A percentile compares a stretch with the other conserved stretches of the same genome.
These are phyloP conservation scores for Austrolebias charrua DNA, from an alignment of 2,797 vertebrate species.

Conservation along the genomic window DNA sequence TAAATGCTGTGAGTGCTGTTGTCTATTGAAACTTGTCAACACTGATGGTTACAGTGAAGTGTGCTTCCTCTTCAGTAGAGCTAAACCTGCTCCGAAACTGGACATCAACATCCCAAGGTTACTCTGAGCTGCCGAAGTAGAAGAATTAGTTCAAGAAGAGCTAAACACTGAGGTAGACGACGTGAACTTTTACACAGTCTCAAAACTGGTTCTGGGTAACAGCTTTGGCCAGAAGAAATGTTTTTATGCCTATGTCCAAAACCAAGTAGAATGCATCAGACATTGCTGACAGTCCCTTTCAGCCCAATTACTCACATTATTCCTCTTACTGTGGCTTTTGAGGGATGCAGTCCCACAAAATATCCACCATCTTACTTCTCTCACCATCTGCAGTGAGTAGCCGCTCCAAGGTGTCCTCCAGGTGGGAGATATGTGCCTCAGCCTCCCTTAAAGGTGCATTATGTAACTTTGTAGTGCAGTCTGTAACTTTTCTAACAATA, in stretches of 20 bases:
- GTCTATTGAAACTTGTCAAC: neutral
- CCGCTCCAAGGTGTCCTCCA: too few species aligned
- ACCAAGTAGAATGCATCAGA: neutral
- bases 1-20: neutral
- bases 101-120: conserved; percentile 2
- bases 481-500: too few species aligned
- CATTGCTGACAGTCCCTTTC: too few species aligned
- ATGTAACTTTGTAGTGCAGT: too few species aligned
- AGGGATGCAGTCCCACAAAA: too few species aligned
- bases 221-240: neutral
- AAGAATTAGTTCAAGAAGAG: neutral
- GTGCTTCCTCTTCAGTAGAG: neutral
- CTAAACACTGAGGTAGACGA: neutral
- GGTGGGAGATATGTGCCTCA: too few species aligned
- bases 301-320: too few species aligned
- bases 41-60: neutral
- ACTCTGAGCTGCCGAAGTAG: neutral
- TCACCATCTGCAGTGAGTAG: too few species aligned
- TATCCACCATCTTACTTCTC: too few species aligned
- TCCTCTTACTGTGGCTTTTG: too few species aligned
- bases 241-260: neutral
- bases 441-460: too few species aligned
- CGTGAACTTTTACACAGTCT: neutral
- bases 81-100: neutral
- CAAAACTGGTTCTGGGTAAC: conserved; percentile 1